Percentiles rank a stretch among this genome's conserved stretches.
Conservation (phyloP, 92 coral and sea anemone genomes). For the Parazoanthus darwini region DNA sequence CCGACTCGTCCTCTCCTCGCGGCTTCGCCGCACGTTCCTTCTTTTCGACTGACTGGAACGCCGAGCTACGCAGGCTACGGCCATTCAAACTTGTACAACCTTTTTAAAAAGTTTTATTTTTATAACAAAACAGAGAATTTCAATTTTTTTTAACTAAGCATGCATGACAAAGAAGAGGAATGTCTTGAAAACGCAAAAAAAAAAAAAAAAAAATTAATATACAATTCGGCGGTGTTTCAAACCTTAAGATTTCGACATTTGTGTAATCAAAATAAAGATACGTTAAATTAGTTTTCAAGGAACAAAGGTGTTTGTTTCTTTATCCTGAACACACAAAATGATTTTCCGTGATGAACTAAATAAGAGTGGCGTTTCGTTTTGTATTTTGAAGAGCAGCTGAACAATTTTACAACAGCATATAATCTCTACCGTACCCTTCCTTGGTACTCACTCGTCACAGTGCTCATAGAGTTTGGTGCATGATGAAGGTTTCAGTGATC, state of each 20-base stretch:
- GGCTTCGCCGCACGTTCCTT: too few relatives aligned
- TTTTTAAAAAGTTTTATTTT: too few relatives aligned
- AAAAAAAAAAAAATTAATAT: too few relatives aligned
- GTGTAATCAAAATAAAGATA: background rate
- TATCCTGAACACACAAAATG: conserved; percentile 3
- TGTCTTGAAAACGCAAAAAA: too few relatives aligned
- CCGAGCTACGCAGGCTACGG: too few relatives aligned
- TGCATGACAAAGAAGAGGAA: too few relatives aligned
- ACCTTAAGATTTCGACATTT: background rate
- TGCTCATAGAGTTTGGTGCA: background rate
- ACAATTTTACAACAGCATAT: background rate
- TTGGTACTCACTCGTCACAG: background rate
- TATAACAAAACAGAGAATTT: too few relatives aligned
- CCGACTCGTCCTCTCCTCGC: too few relatives aligned
- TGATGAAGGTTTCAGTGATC: background rate
- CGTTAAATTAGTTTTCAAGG: background rate
- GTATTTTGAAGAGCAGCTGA: conserved; percentile 8
- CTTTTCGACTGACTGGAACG: too few relatives aligned
- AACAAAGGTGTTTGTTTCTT: conserved; percentile 25
- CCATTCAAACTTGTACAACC: too few relatives aligned
- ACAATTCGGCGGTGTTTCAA: background rate
- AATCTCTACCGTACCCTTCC: background rate
- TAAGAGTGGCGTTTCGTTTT: background rate
- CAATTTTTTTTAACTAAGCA: too few relatives aligned
- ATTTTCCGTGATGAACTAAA: background rate